phyloP scores from a whole-genome alignment of 2,113 vertebrate species.

The Elachura formosa region DNA sequence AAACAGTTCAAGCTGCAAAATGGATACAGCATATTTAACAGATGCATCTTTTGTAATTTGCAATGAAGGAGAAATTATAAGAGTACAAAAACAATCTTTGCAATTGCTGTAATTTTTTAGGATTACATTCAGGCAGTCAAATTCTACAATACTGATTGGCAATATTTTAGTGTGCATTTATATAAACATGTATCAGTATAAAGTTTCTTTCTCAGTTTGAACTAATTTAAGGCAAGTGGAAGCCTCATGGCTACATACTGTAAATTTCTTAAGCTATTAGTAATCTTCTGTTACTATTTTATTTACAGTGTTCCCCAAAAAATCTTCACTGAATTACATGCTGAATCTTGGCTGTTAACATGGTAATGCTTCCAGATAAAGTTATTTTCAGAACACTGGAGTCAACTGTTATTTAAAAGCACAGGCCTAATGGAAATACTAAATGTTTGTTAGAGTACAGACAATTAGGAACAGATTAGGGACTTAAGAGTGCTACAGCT shows the following conservation, averaged over 20 bases:
- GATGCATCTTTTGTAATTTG: not conserved
- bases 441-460: not conserved
- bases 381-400: not conserved
- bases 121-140: not conserved
- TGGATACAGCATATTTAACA: not conserved
- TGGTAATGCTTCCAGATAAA: not conserved
- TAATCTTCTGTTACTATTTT: not conserved
- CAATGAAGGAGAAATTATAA: not conserved
- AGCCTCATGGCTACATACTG: not conserved
- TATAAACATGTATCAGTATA: not conserved
- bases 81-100: not conserved
- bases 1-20: not conserved
- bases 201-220: not conserved
- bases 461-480: not conserved
- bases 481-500: not conserved
- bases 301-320: not conserved
- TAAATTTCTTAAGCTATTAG: not conserved
- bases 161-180: not conserved
- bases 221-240: not conserved
- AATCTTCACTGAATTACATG: not conserved
- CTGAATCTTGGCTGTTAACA: not conserved
- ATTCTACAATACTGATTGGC: not conserved
- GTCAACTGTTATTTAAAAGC: not conserved
- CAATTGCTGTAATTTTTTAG: not conserved
- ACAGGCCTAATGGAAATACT: not conserved